phyloP scores from a whole-genome alignment of 2,797 vertebrate genomes.

The Taenioides sp. region DNA sequence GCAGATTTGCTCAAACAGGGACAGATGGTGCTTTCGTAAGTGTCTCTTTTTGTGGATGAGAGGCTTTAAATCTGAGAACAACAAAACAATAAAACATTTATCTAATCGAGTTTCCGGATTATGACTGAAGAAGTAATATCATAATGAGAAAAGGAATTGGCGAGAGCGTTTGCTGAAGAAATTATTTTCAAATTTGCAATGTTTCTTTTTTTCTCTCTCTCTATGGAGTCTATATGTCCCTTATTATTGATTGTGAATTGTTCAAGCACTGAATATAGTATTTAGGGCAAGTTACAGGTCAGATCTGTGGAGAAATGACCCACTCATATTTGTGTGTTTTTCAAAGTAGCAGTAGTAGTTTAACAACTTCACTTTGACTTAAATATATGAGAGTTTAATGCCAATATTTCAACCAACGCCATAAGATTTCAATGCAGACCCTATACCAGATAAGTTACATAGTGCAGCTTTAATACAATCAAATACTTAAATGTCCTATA shows the following conservation, averaged over 20 bases:
- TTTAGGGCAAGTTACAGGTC: no score
- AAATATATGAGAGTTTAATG: no score
- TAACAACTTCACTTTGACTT: no score
- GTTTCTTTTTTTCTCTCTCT: background rate
- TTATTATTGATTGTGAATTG: background rate
- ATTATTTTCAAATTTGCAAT: background rate
- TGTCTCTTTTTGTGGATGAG: constrained; percentile 39
- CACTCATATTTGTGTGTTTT: no score
- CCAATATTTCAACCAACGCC: no score
- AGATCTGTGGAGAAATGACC: no score
- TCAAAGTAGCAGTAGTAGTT: no score
- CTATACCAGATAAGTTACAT: no score
- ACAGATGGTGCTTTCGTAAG: constrained; percentile 58
- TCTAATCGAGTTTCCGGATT: constrained; percentile 25
- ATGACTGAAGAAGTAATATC: constrained; percentile 14
- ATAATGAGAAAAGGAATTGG: constrained; percentile 3
- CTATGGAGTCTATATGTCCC: background rate
- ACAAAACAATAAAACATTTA: constrained; percentile 18
- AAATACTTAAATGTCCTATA: no score
- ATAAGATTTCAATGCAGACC: no score
- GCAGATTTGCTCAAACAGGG: constrained; percentile 35
- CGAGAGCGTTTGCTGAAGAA: background rate
- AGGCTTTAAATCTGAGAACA: constrained; percentile 48
- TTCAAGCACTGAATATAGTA: no score
- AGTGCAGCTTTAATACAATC: no score